Base-by-base conservation (phyloP, 2,888 invertebrate genomes). In the Saturnia japonica region DNA sequence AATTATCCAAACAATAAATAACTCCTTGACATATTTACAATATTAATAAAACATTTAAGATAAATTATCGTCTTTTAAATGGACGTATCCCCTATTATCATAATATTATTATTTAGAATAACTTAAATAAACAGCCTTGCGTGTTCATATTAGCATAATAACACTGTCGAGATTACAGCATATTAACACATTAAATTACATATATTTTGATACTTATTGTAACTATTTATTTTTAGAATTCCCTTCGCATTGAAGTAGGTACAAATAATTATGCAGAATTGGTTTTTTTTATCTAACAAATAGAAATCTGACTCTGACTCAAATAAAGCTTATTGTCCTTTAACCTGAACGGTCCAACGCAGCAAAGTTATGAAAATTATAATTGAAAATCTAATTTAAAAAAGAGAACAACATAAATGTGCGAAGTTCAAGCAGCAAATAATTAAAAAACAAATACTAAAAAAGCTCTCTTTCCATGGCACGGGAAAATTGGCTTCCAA, bases 391-490 rank as follows among this genome's bases (percentile, higher is more conserved):
- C 77, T 72, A 77, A 85, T 81, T 78, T 80, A 75, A 79, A 87
- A 84, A 85, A 82, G 77, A 80, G 83, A 86, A 86, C 84, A 87
- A 81, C 81, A 81, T 73, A 82, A 86, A 87, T 80, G 85, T 84
- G 86, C 83, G 85, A 90, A 88, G 86, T 90, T 88, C 88, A 88
- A 90, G 85, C 87, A 89, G 86, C 86, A 89, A 90, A 88, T 91
- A 91, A 91, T 91, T 91, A 88, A 91, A 89, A 90, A 88, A 89
- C 87, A 89, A 90, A 89, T 90, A 88, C 84, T 73, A 81, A 82
- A 81, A 82, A 85, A 85, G 80, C 81, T 78, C 81, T 80, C 85
- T 81, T 87, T 87, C 85, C 81, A 83, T 82, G 85, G 82, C 78
- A 78, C 84, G 85, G 83, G 84, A 81, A 73, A 85, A 84, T 86